A percentile compares a stretch with the other conserved stretches of the same genome.
These are phyloP conservation scores for Apodemus sylvaticus DNA, from an alignment of 2,113 vertebrate species.

Conservation along the genomic window DNA sequence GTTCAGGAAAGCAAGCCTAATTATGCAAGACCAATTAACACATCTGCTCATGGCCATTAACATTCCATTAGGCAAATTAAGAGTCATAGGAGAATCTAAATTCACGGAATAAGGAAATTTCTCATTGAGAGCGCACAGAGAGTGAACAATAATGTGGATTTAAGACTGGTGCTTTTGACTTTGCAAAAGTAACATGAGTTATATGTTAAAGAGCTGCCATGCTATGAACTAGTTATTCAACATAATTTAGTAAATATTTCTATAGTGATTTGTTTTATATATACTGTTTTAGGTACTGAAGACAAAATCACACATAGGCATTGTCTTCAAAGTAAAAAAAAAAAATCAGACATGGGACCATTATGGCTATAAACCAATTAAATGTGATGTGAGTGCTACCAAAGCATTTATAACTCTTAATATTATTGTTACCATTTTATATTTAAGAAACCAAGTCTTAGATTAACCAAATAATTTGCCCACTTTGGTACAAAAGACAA, in stretches of 20 bases:
- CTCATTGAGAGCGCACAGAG: not conserved
- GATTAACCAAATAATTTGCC: not conserved
- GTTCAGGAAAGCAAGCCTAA: not conserved
- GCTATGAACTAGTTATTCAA: not conserved
- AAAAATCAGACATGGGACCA: not conserved
- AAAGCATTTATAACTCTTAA: not conserved
- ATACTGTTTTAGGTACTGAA: not conserved
- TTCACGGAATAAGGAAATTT: not conserved
- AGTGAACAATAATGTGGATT: not conserved
- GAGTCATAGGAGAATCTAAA: not conserved
- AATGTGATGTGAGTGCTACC: not conserved
- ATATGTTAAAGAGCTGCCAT: not conserved
- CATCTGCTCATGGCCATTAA: not conserved
- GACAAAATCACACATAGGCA: not conserved
- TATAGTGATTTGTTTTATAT: not conserved
- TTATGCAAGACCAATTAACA: not conserved
- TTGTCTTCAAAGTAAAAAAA: not conserved
- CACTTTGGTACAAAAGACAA: not conserved
- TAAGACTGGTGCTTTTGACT: not conserved
- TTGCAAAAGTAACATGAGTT: not conserved
- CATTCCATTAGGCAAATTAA: not conserved
- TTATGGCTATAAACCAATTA: not conserved
- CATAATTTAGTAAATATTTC: not conserved
- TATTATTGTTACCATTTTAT: not conserved
- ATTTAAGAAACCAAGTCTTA: not conserved